These are phyloP conservation scores for Bellardia bayeri DNA, from an alignment of 2,888 invertebrate species.

Conservation along the genomic window DNA sequence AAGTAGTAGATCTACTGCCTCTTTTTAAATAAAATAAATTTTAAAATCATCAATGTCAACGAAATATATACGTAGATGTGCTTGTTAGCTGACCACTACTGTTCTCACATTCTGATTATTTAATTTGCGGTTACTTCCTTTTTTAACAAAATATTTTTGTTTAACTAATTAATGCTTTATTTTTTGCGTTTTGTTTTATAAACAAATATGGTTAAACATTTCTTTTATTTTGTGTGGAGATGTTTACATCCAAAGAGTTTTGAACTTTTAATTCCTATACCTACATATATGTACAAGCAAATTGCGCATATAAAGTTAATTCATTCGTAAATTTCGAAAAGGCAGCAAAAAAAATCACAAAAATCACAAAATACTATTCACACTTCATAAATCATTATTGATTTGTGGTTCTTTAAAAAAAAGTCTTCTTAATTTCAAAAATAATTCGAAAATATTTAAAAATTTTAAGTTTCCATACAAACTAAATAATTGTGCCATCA, in stretches of 20 bases:
- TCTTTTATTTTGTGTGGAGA: neutral
- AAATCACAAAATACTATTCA: neutral
- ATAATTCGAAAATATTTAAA: too few species aligned
- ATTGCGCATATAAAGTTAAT: slow-evolving; percentile 19
- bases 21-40: too few species aligned
- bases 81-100: neutral
- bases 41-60: too few species aligned
- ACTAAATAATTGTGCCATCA: too few species aligned
- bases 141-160: slow-evolving; percentile 27
- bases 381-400: too few species aligned
- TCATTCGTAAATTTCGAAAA: slow-evolving; percentile 1
- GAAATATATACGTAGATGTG: neutral
- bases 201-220: neutral
- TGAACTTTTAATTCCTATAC: slow-evolving; percentile 25
- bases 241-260: slow-evolving; percentile 26
- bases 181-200: neutral
- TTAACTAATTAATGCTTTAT: slow-evolving; percentile 29
- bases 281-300: neutral
- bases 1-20: too few species aligned
- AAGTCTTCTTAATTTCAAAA: too few species aligned
- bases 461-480: too few species aligned
- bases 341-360: neutral
- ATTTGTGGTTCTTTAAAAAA: too few species aligned
- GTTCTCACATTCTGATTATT: neutral
- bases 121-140: neutral